Evolutionary conservation across 2,113 vertebrate genomes (phyloP).

Genomic region (Ceratotherium simum): DNA sequence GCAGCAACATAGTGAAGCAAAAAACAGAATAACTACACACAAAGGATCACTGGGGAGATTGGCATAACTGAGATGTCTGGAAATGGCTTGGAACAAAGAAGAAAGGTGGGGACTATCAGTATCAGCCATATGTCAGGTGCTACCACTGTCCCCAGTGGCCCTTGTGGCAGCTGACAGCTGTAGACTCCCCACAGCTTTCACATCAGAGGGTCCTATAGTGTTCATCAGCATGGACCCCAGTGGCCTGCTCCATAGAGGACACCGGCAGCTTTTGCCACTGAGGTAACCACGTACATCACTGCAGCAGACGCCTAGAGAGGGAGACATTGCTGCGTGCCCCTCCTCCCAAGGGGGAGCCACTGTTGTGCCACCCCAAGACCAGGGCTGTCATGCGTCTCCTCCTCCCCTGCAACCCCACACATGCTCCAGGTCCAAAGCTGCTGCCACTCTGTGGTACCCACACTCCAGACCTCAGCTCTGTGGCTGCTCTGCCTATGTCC

Average conservation of each 20-base stretch:
- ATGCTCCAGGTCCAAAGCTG: not conserved
- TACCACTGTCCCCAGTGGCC: not conserved
- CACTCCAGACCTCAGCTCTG: not conserved
- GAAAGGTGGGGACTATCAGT: not conserved
- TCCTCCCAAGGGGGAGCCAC: not conserved
- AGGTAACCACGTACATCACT: not conserved
- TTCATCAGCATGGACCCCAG: not conserved
- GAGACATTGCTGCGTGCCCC: not conserved
- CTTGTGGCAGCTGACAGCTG: not conserved
- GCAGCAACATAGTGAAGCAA: not conserved
- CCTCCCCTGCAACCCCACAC: not conserved
- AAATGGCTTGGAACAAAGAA: not conserved
- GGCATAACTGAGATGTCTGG: not conserved
- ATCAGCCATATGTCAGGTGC: not conserved
- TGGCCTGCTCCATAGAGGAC: not conserved
- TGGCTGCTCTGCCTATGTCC: not conserved
- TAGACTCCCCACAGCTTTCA: not conserved
- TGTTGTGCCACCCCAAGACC: not conserved
- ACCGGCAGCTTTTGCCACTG: not conserved
- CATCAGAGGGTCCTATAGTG: not conserved
- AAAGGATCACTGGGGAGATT: not conserved
- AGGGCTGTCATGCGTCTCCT: not conserved
- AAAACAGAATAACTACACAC: not conserved
- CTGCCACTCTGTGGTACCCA: not conserved
- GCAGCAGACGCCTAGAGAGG: not conserved